These are phyloP conservation scores for Bagarius yarrelli DNA, from an alignment of 2,113 vertebrate species.

Conservation along the genomic window DNA sequence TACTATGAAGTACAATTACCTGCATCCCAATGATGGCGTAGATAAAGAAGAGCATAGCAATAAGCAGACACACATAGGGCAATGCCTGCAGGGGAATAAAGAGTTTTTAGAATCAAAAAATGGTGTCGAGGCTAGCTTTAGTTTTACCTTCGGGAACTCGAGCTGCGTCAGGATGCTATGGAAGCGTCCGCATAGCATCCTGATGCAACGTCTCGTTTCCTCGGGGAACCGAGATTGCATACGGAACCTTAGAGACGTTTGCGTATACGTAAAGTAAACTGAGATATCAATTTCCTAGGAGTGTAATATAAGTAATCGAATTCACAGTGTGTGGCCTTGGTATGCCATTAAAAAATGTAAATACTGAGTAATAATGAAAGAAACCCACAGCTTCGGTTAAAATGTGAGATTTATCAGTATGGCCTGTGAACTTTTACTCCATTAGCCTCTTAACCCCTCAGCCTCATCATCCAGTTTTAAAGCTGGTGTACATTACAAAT, in stretches of 20 bases:
- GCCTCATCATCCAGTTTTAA: neutral
- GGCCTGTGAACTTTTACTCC: neutral
- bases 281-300: neutral
- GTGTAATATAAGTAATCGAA: neutral
- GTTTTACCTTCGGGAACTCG: too few relatives aligned
- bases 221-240: too few relatives aligned
- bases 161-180: too few relatives aligned
- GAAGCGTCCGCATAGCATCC: too few relatives aligned
- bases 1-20: constrained; percentile 65
- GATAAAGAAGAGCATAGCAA: constrained; percentile 98
- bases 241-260: too few relatives aligned
- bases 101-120: neutral
- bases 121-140: too few relatives aligned
- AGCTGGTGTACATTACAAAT: neutral
- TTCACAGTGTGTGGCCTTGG: neutral
- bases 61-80: constrained; percentile 95
- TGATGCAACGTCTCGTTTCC: too few relatives aligned
- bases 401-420: neutral
- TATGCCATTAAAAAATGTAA: neutral
- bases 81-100: constrained; percentile 75
- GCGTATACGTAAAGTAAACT: neutral
- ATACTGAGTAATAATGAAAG: neutral
- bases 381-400: neutral
- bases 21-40: constrained; percentile 99
- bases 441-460: neutral